A percentile compares a stretch with the other conserved stretches of the same genome.
These are phyloP conservation scores for Ceratotherium simum DNA, from an alignment of 2,113 vertebrate genomes.

Conservation along the genomic window DNA sequence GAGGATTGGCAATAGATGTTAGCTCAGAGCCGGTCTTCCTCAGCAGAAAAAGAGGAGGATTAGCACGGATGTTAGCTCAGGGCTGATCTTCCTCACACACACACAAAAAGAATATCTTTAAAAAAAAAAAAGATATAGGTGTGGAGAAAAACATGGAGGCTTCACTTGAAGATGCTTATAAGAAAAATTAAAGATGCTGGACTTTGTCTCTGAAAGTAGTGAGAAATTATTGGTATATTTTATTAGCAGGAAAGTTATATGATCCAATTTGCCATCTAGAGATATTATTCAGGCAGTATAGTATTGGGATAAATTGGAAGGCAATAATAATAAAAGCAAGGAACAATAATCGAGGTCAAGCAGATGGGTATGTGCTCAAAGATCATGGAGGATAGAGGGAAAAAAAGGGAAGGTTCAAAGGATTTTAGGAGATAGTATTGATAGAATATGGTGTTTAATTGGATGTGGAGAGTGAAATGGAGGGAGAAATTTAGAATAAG, in stretches of 20 bases:
- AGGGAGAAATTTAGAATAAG: not conserved
- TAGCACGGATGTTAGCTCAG: no score
- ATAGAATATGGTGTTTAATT: not conserved
- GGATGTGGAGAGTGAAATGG: not conserved
- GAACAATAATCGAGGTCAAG: not conserved
- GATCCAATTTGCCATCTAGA: not conserved
- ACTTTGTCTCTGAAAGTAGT: not conserved
- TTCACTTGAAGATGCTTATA: not conserved
- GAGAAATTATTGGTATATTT: not conserved
- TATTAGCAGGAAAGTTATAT: not conserved
- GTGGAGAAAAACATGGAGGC: not conserved
- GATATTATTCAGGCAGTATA: not conserved
- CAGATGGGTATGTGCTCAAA: not conserved
- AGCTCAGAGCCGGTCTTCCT: no score
- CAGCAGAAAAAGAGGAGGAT: no score
- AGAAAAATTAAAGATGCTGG: not conserved
- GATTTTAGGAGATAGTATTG: not conserved
- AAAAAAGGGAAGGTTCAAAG: not conserved
- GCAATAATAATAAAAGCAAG: not conserved
- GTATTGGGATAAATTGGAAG: not conserved
- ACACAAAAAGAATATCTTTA: no score
- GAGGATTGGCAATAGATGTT: no score
- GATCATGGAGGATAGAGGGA: not conserved
- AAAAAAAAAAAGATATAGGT: no score
- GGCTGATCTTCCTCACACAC: no score